A percentile compares a stretch with the other conserved stretches of the same genome.
phyloP scores from a whole-genome alignment of 2,797 vertebrate genomes.

The Chrysocyon brachyurus region DNA sequence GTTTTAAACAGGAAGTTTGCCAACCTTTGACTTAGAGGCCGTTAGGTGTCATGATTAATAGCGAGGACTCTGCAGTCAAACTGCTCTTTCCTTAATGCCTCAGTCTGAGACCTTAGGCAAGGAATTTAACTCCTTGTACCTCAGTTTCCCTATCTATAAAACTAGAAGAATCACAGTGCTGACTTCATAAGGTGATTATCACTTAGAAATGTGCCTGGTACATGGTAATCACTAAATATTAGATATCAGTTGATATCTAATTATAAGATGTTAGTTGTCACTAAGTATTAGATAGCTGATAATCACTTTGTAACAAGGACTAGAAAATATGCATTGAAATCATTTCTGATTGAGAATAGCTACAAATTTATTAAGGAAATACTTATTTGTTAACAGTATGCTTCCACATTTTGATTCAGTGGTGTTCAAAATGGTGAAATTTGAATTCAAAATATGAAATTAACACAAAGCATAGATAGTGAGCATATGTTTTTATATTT shows the following conservation, averaged over 20 bases:
- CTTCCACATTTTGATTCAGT: not conserved
- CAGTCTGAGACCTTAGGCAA: not conserved
- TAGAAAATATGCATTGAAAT: not conserved
- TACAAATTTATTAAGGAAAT: not conserved
- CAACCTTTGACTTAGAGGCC: not conserved
- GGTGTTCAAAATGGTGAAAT: not conserved
- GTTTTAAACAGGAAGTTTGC: not conserved
- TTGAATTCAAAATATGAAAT: not conserved
- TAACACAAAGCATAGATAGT: not conserved
- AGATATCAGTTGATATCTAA: not conserved
- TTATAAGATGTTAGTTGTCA: not conserved
- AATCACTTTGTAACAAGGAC: not conserved
- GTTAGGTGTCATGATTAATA: not conserved
- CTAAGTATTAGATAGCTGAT: not conserved
- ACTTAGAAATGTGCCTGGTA: not conserved
- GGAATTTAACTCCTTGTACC: not conserved
- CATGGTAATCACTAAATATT: not conserved
- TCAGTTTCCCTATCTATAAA: conserved; percentile 43
- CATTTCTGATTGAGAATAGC: not conserved
- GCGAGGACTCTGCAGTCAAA: not conserved
- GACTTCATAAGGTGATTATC: not conserved
- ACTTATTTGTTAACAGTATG: not conserved
- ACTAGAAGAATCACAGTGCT: not conserved
- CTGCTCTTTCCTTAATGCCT: not conserved
- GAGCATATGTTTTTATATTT: not conserved